Conservation (phyloP, 2,797 vertebrate genomes). For the Mormyrus hasselquistii region DNA sequence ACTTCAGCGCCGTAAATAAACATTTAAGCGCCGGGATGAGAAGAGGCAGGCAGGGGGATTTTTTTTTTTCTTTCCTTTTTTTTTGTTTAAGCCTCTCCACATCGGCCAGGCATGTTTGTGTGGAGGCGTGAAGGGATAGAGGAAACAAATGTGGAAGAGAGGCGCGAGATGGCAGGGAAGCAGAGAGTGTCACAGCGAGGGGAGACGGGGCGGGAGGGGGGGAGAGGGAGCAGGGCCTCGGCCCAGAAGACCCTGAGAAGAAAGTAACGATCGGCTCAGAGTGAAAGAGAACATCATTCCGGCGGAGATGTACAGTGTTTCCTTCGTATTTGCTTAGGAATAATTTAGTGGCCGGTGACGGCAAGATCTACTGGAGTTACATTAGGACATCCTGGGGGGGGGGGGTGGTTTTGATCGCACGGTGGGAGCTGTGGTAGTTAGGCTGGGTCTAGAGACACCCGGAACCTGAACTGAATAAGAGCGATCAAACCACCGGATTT, state of each 20-base stretch:
- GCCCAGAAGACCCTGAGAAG: not conserved
- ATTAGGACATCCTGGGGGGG: not conserved
- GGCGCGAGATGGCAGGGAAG: not conserved
- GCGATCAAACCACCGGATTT: conserved; percentile 3
- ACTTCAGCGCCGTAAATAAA: conserved; percentile 19
- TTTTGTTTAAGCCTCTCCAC: not conserved
- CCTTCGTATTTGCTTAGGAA: conserved; percentile 20
- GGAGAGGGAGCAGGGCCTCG: not conserved
- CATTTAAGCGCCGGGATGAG: conserved; percentile 12
- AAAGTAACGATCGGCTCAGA: not conserved
- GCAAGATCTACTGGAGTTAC: conserved; percentile 26
- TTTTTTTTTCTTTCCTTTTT: not conserved
- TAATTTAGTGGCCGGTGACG: conserved; percentile 39
- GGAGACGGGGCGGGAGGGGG: not conserved
- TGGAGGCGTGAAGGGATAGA: conserved; percentile 7
- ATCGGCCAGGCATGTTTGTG: not conserved
- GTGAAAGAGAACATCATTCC: not conserved
- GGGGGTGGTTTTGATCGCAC: not conserved
- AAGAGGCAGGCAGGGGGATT: not conserved
- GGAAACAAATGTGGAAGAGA: not conserved
- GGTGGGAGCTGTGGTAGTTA: not conserved
- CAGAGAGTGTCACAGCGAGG: conserved; percentile 8
- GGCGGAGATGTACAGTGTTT: not conserved
- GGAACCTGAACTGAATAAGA: conserved; percentile 15
- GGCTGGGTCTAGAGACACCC: not conserved